A percentile compares a stretch with the other conserved stretches of the same genome.
phyloP scores from a whole-genome alignment of 1,140 invertebrate genomes.

The Lucilia cuprina region DNA sequence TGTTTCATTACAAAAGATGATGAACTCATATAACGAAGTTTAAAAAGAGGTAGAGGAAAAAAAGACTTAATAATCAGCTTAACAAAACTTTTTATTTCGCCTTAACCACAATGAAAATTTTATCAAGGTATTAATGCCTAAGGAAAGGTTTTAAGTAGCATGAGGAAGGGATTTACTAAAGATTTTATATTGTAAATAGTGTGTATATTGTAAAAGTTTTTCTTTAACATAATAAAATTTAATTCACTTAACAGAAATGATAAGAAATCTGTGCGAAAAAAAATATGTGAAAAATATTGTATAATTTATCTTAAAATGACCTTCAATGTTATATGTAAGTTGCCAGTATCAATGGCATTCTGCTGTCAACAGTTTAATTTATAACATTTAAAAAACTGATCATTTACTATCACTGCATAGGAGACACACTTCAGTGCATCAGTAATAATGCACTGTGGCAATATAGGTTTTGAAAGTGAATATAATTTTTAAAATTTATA shows the following conservation, averaged over 20 bases:
- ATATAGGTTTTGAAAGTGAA: too few species aligned
- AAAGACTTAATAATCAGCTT: slow-evolving; percentile 6
- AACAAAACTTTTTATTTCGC: not conserved
- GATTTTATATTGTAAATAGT: too few species aligned
- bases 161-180: not conserved
- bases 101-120: not conserved
- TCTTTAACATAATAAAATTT: not conserved
- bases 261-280: not conserved
- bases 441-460: too few species aligned
- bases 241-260: not conserved
- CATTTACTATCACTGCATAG: not conserved
- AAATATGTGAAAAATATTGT: not conserved
- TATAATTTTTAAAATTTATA: too few species aligned
- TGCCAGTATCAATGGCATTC: not conserved
- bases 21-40: not conserved
- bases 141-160: not conserved
- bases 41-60: not conserved
- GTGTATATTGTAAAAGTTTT: not conserved
- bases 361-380: not conserved
- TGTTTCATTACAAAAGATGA: not conserved
- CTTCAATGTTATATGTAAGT: not conserved
- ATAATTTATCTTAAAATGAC: not conserved
- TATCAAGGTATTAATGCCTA: not conserved
- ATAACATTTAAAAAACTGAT: not conserved
- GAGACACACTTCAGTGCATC: too few species aligned